A percentile compares a stretch with the other conserved stretches of the same genome.
These are phyloP conservation scores for Pandemis cinnamomeana DNA, from an alignment of 2,888 invertebrate genomes.

Conservation along the genomic window DNA sequence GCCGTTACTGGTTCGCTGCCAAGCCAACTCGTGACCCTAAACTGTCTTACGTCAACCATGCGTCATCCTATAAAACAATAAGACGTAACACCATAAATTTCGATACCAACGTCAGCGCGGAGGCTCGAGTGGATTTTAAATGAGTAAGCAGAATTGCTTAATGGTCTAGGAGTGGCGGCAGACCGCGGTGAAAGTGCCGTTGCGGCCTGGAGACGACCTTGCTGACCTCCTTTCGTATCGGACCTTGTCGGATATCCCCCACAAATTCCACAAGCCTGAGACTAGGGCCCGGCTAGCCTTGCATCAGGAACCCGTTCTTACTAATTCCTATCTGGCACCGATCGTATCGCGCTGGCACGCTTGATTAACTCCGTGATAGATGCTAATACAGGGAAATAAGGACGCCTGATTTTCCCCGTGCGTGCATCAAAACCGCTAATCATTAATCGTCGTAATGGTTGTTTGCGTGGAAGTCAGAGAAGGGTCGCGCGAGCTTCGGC, in stretches of 20 bases:
- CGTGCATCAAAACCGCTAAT: slow-evolving; percentile 35
- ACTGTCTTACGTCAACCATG: slow-evolving; percentile 30
- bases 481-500: slow-evolving; percentile 64
- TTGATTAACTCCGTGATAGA: slow-evolving; percentile 34
- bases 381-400: slow-evolving; percentile 38
- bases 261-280: slow-evolving; percentile 35
- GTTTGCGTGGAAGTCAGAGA: slow-evolving; percentile 54
- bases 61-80: slow-evolving; percentile 39
- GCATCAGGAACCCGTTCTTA: slow-evolving; percentile 37
- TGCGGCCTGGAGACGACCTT: slow-evolving; percentile 67
- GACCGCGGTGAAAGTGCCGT: slow-evolving; percentile 72
- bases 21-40: slow-evolving; percentile 33
- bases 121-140: slow-evolving; percentile 32
- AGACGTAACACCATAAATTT: slow-evolving; percentile 30
- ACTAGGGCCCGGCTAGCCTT: slow-evolving; percentile 25
- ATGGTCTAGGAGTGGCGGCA: slow-evolving; percentile 48
- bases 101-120: slow-evolving; percentile 23
- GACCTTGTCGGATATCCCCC: slow-evolving; percentile 46
- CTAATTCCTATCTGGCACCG: slow-evolving; percentile 34
- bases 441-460: slow-evolving; percentile 30
- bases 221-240: slow-evolving; percentile 52
- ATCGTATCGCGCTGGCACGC: slow-evolving; percentile 32
- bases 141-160: slow-evolving; percentile 46
- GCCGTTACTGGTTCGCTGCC: slow-evolving; percentile 27
- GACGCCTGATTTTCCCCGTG: slow-evolving; percentile 40